A percentile compares a stretch with the other conserved stretches of the same genome.
Conservation (phyloP, 1,140 invertebrate genomes). For the Zaprionus davidi region DNA sequence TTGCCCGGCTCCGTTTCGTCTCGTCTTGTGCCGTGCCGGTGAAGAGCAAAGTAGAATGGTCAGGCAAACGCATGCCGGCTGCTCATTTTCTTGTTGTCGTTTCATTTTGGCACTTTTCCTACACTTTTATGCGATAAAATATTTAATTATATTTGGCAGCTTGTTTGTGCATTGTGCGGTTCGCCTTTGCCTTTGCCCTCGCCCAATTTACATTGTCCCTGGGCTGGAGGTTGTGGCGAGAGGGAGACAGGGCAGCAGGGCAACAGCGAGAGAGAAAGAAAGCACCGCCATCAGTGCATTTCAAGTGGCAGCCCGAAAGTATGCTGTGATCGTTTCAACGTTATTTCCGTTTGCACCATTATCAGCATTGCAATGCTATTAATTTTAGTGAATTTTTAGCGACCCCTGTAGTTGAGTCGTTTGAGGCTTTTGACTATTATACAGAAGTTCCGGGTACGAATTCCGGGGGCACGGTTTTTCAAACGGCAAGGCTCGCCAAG, state of each 20-base stretch:
- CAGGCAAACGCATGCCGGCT: slow-evolving; percentile 70
- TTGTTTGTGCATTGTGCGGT: slow-evolving; percentile 78
- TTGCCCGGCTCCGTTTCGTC: background rate
- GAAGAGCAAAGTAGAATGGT: slow-evolving; percentile 42
- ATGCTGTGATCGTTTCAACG: slow-evolving; percentile 30
- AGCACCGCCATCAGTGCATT: slow-evolving; percentile 39
- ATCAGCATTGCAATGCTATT: background rate
- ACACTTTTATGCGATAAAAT: slow-evolving; percentile 80
- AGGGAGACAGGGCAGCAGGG: no score
- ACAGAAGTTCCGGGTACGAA: no score
- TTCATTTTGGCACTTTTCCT: slow-evolving; percentile 76
- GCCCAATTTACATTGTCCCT: slow-evolving; percentile 63
- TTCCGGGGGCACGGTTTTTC: no score
- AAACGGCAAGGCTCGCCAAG: no score
- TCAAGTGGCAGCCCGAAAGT: slow-evolving; percentile 43
- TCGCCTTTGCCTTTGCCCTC: slow-evolving; percentile 33
- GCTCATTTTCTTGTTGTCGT: slow-evolving; percentile 79
- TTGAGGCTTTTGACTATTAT: no score
- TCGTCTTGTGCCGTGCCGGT: background rate
- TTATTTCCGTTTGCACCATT: background rate
- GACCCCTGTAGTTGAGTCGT: no score
- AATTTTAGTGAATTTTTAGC: background rate
- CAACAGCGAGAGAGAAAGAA: background rate
- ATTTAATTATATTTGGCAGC: slow-evolving; percentile 82
- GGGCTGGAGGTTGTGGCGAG: background rate